Base-by-base conservation (phyloP, 1,140 invertebrate genomes). In the Pygmarrhopalites habei region DNA sequence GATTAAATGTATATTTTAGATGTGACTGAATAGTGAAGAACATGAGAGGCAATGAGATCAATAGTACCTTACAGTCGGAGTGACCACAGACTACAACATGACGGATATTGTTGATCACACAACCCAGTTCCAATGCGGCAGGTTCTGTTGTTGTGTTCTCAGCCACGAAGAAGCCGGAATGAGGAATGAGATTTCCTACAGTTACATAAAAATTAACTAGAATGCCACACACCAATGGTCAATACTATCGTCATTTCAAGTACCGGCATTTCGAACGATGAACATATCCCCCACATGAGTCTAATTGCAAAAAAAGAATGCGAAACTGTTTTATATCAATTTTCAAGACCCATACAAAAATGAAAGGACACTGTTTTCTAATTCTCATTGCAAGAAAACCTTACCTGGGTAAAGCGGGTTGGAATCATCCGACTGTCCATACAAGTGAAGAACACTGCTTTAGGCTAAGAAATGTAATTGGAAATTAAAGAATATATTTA, bases 231-330 rank as follows among this genome's bases (percentile, higher is more conserved):
- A n/a, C n/a, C n/a, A n/a, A n/a, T n/a, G n/a, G n/a, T n/a, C n/a
- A n/a, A n/a, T n/a, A n/a, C n/a, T n/a, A n/a, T n/a, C n/a, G n/a
- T n/a, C n/a, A n/a, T n/a, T n/a, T n/a, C n/a, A n/a, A n/a, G n/a
- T n/a, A n/a, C n/a, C n/a, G 56, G 93, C 92, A 82, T 97, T 97
- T 77, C 94, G 80, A 0, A 97, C 90, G 72, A 96, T 87, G 81
- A 95, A 97, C 91, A 95, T 95, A 75, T 97, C 93, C 49, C 94
- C 95, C 64, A 96, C 89, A 75, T 92, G 87, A n/a, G 90, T 93
- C 80, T n/a, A n/a, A n/a, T n/a, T n/a, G n/a, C n/a, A n/a, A n/a
- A n/a, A n/a, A n/a, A n/a, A n/a, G n/a, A n/a, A n/a, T n/a, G n/a
- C n/a, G n/a, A n/a, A n/a, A n/a, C n/a, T n/a, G n/a, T n/a, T n/a